Percentiles rank a stretch among this genome's conserved stretches.
Evolutionary conservation across 2,113 vertebrate species (phyloP).

Genomic region (Falcunculus frontatus): DNA sequence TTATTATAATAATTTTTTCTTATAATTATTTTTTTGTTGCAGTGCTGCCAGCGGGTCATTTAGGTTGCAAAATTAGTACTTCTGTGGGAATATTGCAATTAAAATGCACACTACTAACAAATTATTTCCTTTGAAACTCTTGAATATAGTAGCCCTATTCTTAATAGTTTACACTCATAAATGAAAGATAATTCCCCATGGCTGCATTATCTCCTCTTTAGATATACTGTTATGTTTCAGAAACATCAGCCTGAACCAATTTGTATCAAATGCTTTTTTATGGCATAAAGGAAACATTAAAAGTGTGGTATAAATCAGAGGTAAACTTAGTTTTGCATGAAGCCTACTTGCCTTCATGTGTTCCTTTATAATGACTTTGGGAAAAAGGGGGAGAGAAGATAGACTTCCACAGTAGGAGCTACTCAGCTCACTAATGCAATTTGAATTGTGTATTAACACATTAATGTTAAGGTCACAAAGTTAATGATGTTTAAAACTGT

Average conservation of each 20-base stretch:
- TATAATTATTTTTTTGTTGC: conserved; percentile 20
- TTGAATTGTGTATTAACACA: background rate
- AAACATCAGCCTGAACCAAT: background rate
- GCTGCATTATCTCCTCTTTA: background rate
- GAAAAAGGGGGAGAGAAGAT: background rate
- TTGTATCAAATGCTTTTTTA: background rate
- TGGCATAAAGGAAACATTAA: background rate
- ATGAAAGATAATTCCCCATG: background rate
- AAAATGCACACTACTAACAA: background rate
- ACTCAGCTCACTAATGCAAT: background rate
- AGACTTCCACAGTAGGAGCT: background rate
- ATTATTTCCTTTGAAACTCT: background rate
- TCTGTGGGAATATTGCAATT: background rate
- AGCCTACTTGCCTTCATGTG: background rate
- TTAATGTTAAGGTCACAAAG: conserved; percentile 30
- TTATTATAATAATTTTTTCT: background rate
- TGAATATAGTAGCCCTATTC: background rate
- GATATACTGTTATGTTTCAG: background rate
- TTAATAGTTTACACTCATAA: background rate
- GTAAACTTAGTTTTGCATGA: background rate
- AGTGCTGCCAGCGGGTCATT: background rate
- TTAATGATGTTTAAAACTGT: conserved; percentile 44
- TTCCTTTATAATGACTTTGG: background rate
- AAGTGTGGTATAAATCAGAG: background rate
- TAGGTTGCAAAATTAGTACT: background rate